These are phyloP conservation scores for Ia io DNA, from an alignment of 2,113 vertebrate species.

Conservation along the genomic window DNA sequence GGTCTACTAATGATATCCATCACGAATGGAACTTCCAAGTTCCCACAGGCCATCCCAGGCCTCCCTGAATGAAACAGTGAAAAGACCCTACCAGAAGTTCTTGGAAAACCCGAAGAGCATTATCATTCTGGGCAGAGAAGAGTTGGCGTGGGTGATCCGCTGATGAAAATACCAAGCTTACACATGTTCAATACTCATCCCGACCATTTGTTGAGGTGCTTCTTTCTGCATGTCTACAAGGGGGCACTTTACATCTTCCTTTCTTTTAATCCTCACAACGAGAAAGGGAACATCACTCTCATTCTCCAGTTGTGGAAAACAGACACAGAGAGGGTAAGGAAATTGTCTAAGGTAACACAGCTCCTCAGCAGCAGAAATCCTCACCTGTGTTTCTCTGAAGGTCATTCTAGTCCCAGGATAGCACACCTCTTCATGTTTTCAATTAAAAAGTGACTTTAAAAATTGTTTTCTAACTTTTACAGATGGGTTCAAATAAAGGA, in stretches of 20 bases:
- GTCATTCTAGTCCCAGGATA: neutral
- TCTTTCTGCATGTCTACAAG: neutral
- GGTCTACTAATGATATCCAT: neutral
- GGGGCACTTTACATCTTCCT: neutral
- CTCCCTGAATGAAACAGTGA: neutral
- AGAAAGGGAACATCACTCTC: neutral
- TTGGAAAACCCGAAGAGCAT: neutral
- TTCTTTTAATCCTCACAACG: neutral
- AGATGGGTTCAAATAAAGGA: neutral
- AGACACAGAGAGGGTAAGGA: neutral
- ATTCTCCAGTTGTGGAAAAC: neutral
- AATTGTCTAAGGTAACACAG: neutral
- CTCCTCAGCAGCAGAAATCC: neutral
- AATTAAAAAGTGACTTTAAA: neutral
- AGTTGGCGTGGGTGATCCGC: neutral
- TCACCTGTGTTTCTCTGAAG: neutral
- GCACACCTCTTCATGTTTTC: neutral
- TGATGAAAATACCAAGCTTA: neutral
- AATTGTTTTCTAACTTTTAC: neutral
- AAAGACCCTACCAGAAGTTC: neutral
- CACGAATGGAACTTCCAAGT: neutral
- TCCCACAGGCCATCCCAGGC: neutral
- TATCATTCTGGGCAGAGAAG: neutral
- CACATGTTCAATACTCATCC: rapidly evolving
- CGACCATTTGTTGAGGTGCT: no score